A percentile compares a stretch with the other conserved stretches of the same genome.
phyloP scores from a whole-genome alignment of 2,113 vertebrate genomes.

The Zosterops hypoxanthus region DNA sequence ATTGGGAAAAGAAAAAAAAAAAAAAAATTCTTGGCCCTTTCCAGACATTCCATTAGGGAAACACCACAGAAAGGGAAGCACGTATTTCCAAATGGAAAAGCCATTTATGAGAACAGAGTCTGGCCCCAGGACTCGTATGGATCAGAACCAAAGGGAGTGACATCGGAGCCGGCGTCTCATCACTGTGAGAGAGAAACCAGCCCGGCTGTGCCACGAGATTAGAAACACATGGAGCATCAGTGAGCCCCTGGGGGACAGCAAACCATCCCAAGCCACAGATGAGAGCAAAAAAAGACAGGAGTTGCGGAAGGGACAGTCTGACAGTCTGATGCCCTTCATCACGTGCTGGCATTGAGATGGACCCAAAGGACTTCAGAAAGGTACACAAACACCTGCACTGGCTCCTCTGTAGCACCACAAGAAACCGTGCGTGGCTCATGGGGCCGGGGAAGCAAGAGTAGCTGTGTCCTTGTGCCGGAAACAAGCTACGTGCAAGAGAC shows the following conservation, averaged over 20 bases:
- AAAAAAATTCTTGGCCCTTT: background rate
- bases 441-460: background rate
- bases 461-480: background rate
- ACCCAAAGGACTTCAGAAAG: background rate
- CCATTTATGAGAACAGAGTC: background rate
- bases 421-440: background rate
- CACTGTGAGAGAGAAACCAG: background rate
- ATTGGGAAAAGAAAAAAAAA: background rate
- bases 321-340: background rate
- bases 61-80: background rate
- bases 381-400: background rate
- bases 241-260: background rate
- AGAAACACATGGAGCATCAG: background rate
- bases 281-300: background rate
- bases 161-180: fast-evolving
- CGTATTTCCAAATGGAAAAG: background rate
- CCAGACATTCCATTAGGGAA: background rate
- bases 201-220: fast-evolving
- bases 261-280: background rate
- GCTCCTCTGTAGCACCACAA: background rate
- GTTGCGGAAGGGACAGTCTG: fast-evolving
- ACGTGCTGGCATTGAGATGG: background rate
- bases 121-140: fast-evolving
- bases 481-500: background rate
- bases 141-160: background rate